Evolutionary conservation across 1,140 invertebrate genomes (phyloP), one percentile per base, ranked within the genome.

Genomic region (Gonatopus flavifemur): DNA sequence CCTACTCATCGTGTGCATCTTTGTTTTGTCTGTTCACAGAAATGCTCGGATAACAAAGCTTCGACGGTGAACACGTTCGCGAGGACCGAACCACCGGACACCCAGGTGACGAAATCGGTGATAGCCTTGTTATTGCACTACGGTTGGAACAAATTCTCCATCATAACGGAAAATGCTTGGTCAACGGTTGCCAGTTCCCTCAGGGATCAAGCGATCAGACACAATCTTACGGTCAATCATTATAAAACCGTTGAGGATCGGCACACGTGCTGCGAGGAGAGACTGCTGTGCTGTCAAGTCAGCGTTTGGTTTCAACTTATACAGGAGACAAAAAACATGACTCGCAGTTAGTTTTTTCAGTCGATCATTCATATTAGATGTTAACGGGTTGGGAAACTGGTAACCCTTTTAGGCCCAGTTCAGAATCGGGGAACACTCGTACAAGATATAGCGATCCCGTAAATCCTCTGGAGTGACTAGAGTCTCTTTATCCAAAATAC

Each of bases 91-190:
- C 94, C 95, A 15, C 93, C 94, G 13, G 91, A 95, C 62, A 92
- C 87, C 28, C 93, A 95, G 82, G 92, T 96, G 18, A 94, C 93
- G 22, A 96, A 95, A 78, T 96, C 94, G 16, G 87, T 98, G 40
- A 87, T 97, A 64, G 86, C 94, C 1, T 77, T 98, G 36, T 76
- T 98, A 45, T 81, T 86, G 30, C 90, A 96, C 76, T 95, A 93
- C 76, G 87, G 89, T 58, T 98, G 95, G 95, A 86, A 87, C 48
- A 94, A 94, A 70, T 97, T 98, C 77, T 88, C 91, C 13, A 90
- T 98, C 36, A 82, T 98, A n/a, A 88, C 88, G 47, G 93, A 97
- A 66, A 85, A 88, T 41, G 77, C 83, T 0, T 92, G 87, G 86
- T 81, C 82, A 50, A 88, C 85, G 1, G 91, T 95, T 3, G 91